phyloP scores from a whole-genome alignment of 2,888 invertebrate species.

The Rhopalosiphum nymphaeae region DNA sequence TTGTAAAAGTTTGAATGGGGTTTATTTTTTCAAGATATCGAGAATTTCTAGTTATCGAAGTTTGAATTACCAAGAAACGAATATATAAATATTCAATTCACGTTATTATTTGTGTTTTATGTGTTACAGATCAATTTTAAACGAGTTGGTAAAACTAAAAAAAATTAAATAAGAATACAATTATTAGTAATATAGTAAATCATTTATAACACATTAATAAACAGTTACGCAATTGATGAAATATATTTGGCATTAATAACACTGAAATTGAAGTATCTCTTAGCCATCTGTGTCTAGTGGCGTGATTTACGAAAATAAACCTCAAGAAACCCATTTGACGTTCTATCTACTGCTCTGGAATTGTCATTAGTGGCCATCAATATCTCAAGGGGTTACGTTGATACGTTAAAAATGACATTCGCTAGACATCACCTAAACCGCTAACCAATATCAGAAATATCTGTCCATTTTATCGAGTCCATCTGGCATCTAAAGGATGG shows the following conservation, averaged over 20 bases:
- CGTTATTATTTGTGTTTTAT: not conserved
- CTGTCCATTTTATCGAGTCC: not conserved
- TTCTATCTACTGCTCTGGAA: not conserved
- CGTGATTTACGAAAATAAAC: not conserved
- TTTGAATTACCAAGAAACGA: not conserved
- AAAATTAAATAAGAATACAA: not conserved
- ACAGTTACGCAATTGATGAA: not conserved
- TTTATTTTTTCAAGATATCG: not conserved
- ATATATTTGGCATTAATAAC: not conserved
- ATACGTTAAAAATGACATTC: not conserved
- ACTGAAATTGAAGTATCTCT: not conserved
- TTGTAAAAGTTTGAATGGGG: not conserved
- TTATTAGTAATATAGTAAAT: not conserved
- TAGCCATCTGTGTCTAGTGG: not conserved
- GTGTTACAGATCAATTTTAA: not conserved
- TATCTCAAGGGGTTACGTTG: not conserved
- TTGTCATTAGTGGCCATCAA: slow-evolving; percentile 27
- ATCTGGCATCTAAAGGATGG: not conserved
- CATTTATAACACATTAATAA: not conserved
- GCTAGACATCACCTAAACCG: not conserved
- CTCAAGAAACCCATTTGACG: not conserved
- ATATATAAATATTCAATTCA: not conserved
- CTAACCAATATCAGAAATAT: slow-evolving; percentile 12
- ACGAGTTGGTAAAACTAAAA: not conserved
- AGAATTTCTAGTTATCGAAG: not conserved